Evolutionary conservation across 2,888 invertebrate species (phyloP), one percentile per base, ranked within the genome.

Genomic region (Scaeva pyrastri): DNA sequence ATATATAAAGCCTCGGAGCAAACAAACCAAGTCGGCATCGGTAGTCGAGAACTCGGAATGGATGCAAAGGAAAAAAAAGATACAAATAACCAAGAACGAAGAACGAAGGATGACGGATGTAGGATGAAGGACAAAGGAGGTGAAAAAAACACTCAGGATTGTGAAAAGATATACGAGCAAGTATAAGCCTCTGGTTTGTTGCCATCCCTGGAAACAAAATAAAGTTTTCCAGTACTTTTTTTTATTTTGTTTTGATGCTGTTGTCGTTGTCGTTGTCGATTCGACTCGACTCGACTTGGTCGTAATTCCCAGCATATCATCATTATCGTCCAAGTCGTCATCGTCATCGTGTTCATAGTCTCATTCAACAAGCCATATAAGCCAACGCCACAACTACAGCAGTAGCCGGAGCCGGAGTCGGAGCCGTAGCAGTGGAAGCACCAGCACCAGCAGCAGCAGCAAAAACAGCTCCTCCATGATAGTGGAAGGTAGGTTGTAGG

Each of bases 301-400:
- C 16, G 86, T 78, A 82, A 86, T 82, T 71, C 76, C 55, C 79
- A 74, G 71, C 71, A 62, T 68, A 66, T 82, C 62, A 64, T 66
- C 76, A 48, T 84, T 64, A 58, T 79, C 62, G 71, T 72, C 66
- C 23, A 70, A 74, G 73, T 75, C 79, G 77, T 70, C 58, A 72
- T 75, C 79, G 77, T 70, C 58, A 72, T 85, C 80, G 72, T 80
- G 72, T 74, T 81, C 76, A 73, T 77, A 81, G 85, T 81, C 81
- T 64, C 73, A 77, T 86, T 77, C 81, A 82, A 82, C 78, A 86
- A 86, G 70, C 72, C 72, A 60, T 36, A 50, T 36, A 50, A 55
- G 68, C 64, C 64, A 52, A 50, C 36, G 75, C 52, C 50, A 39
- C 41, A 68, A 45, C 41, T 60, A 6, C 71, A 55, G 36, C 2